Evolutionary conservation across 2,797 vertebrate species (phyloP).

Genomic region (Sciurus carolinensis): DNA sequence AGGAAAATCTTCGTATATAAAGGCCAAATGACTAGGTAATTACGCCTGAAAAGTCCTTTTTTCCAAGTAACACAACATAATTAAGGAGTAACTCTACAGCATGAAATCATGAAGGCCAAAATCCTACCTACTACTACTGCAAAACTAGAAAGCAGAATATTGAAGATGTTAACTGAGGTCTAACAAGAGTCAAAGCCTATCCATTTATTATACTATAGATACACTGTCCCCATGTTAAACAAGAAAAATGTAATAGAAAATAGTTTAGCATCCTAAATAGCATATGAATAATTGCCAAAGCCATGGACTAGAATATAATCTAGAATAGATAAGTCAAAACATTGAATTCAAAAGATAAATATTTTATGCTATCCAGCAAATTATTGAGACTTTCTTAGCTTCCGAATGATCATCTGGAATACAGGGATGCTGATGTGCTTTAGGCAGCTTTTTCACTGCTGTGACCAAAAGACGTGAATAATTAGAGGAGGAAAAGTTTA

Average conservation of each 20-base stretch:
- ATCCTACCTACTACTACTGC: neutral
- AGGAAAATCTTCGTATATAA: neutral
- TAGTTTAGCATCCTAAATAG: neutral
- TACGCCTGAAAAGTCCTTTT: neutral
- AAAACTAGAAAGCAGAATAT: neutral
- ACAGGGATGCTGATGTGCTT: neutral
- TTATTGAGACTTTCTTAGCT: neutral
- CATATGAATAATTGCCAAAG: constrained; percentile 13
- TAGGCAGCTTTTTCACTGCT: too few species aligned
- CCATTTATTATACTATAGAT: neutral
- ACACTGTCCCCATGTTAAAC: neutral
- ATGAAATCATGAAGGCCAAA: neutral
- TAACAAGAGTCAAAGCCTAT: neutral
- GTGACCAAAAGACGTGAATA: too few species aligned
- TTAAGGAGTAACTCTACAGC: neutral
- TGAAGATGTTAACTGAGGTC: neutral
- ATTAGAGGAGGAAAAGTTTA: too few species aligned
- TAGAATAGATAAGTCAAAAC: constrained; percentile 15
- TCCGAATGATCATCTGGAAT: neutral
- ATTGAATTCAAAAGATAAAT: neutral
- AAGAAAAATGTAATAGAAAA: constrained; percentile 39
- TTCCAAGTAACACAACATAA: neutral
- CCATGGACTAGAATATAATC: neutral
- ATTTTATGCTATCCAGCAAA: neutral
- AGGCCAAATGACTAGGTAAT: neutral